Base-by-base conservation (phyloP, 2,113 vertebrate species). In the Capreolus pygargus region DNA sequence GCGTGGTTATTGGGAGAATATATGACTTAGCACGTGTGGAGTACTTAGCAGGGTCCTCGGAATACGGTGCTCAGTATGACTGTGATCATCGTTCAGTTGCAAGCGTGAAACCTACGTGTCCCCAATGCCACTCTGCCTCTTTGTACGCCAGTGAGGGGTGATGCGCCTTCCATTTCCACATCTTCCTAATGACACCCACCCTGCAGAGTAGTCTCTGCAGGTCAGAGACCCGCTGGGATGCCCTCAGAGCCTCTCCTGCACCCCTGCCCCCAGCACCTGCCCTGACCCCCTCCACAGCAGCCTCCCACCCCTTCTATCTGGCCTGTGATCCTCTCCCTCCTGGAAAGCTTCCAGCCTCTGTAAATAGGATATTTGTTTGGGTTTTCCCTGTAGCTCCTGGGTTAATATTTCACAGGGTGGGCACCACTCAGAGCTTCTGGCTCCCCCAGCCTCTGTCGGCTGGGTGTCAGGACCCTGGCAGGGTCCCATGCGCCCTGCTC, bases 351-450 rank as follows among this genome's bases (percentile, higher is more conserved):
- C 86, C 96, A 97, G 39, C 91, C 55, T 94, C 91, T 94, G 74
- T 88, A 91, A 97, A 95, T 61, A 97, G 96, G 78, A 61, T 83
- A 55, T 96, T 95, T 93, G 87, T 97, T 90, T 89, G 88, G 60
- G 89, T 45, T 50, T 10, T 1, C 3, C 79, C 15, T 50, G 60
- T 7, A 45, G 58, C 43, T 96, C 55, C 43, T 8, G 64, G 79
- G 81, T 96, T 94, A 97, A 85, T 91, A 50, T 97, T 95, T 96
- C 96, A 86, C 58, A 85, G 54, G 50, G 58, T 81, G 52, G 95
- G 36, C 17, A 1, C 43, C 55, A 21, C 90, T 76, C 15, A 45
- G 89, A 47, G 45, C 74, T 86, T 81, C 74, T 85, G 85, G 14
- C 89, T 89, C 27, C 79, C 60, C 17, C 55, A 86, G 33, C 43